These are phyloP conservation scores for Chrysodeixis includens DNA, from an alignment of 2,888 invertebrate genomes.

Conservation along the genomic window DNA sequence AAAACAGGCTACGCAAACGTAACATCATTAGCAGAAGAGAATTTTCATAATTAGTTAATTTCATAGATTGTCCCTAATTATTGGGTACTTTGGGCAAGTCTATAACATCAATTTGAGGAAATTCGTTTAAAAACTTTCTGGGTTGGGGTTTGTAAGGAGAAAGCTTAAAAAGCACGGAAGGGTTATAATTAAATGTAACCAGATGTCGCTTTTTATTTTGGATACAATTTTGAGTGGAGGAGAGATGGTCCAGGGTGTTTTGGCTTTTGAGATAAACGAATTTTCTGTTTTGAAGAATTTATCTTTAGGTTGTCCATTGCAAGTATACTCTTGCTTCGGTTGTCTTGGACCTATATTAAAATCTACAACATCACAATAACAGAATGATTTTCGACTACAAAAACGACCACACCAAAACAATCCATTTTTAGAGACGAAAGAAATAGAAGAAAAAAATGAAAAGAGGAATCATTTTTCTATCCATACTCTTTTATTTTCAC, in stretches of 20 bases:
- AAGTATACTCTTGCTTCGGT: not conserved
- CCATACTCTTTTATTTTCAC: not conserved
- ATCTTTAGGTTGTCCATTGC: not conserved
- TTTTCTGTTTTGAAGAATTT: not conserved
- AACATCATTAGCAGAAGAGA: not conserved
- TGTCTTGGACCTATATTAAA: not conserved
- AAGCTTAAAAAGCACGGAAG: not conserved
- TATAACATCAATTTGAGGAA: constrained; percentile 1
- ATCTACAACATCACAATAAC: too few relatives aligned
- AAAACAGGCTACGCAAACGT: not conserved
- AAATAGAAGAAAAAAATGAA: too few relatives aligned
- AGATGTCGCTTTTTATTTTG: not conserved
- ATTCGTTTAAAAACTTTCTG: not conserved
- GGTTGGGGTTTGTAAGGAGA: not conserved
- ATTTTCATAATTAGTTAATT: constrained; percentile 5
- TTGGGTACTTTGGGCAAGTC: not conserved
- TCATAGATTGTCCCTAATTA: constrained; percentile 6
- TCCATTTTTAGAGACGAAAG: too few relatives aligned
- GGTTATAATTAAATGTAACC: constrained; percentile 1
- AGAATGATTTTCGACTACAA: too few relatives aligned
- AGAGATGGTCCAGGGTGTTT: not conserved
- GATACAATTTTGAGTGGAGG: not conserved
- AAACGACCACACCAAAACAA: too few relatives aligned
- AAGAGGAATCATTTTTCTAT: too few relatives aligned
- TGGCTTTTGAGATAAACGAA: not conserved